phyloP scores from a whole-genome alignment of 2,888 invertebrate species.

The Metallyticus violacea region DNA sequence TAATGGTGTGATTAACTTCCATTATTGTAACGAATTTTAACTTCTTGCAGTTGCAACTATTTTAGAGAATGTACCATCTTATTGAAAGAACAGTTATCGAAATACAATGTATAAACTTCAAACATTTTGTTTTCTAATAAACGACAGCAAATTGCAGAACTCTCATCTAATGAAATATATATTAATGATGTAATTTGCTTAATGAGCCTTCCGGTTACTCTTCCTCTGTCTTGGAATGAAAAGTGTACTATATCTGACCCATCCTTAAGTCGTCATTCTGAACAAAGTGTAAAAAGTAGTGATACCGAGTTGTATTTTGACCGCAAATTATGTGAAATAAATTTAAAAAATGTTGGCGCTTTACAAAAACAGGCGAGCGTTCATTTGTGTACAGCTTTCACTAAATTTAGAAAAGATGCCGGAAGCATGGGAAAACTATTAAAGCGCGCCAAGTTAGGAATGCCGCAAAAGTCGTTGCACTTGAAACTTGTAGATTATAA shows the following conservation, averaged over 20 bases:
- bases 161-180: too few species aligned
- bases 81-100: background rate
- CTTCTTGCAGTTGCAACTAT: background rate
- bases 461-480: background rate
- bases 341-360: background rate
- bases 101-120: background rate
- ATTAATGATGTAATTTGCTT: too few species aligned
- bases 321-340: background rate
- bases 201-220: too few species aligned
- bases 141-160: background rate
- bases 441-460: background rate
- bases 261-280: background rate
- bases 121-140: background rate
- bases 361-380: background rate
- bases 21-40: background rate
- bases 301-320: background rate
- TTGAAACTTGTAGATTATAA: background rate
- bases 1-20: background rate
- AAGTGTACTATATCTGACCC: too few species aligned
- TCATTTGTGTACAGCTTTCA: too few species aligned
- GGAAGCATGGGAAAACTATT: background rate
- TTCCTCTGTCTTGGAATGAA: too few species aligned
- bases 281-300: background rate
- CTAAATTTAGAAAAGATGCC: too few species aligned
- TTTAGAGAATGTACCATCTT: background rate